Percentiles rank a stretch among this genome's conserved stretches.
Evolutionary conservation across 2,888 invertebrate species (phyloP).

Genomic region (Xestia xanthographa): DNA sequence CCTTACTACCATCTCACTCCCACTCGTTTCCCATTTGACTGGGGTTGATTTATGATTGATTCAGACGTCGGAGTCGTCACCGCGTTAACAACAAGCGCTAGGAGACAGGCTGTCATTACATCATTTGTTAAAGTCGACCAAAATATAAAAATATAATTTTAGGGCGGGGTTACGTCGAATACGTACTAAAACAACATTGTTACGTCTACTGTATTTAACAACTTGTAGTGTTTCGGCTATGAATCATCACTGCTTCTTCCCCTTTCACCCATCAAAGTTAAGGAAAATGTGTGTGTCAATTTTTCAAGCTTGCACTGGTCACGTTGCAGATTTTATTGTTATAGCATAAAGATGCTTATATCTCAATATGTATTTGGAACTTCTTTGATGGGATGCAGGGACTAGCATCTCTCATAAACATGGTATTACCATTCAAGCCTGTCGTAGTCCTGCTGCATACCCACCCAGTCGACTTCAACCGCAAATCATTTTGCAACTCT

Average conservation of each 20-base stretch:
- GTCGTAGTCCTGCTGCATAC: neutral
- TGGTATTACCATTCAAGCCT: neutral
- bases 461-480: neutral
- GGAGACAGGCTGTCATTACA: conserved; percentile 48
- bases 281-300: neutral
- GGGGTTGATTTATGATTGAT: neutral
- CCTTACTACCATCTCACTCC: too few relatives aligned
- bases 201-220: neutral
- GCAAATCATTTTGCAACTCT: neutral
- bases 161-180: too few relatives aligned
- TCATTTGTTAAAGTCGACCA: conserved; percentile 49
- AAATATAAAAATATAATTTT: neutral
- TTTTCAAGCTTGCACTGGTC: neutral
- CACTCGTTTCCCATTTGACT: neutral
- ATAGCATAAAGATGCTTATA: neutral
- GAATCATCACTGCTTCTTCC: neutral
- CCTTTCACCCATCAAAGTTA: neutral
- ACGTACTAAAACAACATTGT: neutral
- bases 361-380: neutral
- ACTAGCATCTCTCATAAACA: neutral
- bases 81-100: neutral
- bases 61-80: neutral
- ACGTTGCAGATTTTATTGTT: too few relatives aligned
- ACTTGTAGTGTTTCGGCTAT: neutral
- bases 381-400: neutral